A percentile compares a stretch with the other conserved stretches of the same genome.
phyloP scores from a whole-genome alignment of 2,113 vertebrate species.

The Oenanthe oenanthe region DNA sequence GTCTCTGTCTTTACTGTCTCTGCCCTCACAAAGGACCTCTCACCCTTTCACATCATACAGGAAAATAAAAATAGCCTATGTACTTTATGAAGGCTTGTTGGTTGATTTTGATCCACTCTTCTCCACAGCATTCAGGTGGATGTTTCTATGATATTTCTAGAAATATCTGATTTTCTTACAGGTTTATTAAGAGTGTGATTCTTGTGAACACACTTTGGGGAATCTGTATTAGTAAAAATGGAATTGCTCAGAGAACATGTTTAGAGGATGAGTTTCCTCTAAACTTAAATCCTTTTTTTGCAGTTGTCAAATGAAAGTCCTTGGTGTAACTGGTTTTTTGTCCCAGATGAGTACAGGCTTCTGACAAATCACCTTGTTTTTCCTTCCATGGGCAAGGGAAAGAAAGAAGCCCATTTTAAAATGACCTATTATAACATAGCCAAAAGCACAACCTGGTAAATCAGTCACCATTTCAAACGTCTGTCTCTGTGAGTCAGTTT shows the following conservation, averaged over 20 bases:
- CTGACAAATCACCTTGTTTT: neutral
- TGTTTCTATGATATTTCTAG: neutral
- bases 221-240: neutral
- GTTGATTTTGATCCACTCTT: neutral
- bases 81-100: neutral
- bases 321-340: neutral
- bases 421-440: neutral
- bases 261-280: neutral
- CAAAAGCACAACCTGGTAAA: conserved; percentile 37
- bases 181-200: neutral
- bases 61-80: neutral
- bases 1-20: neutral
- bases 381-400: neutral
- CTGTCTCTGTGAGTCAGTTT: conserved; percentile 35
- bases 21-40: neutral
- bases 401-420: neutral
- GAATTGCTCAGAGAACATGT: neutral
- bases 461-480: neutral
- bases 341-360: neutral
- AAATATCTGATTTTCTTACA: neutral
- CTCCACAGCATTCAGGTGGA: neutral
- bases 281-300: conserved; percentile 10
- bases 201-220: neutral
- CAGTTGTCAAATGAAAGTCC: neutral
- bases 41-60: neutral